phyloP scores from a whole-genome alignment of 2,888 invertebrate species.

The Limnephilus rhombicus region DNA sequence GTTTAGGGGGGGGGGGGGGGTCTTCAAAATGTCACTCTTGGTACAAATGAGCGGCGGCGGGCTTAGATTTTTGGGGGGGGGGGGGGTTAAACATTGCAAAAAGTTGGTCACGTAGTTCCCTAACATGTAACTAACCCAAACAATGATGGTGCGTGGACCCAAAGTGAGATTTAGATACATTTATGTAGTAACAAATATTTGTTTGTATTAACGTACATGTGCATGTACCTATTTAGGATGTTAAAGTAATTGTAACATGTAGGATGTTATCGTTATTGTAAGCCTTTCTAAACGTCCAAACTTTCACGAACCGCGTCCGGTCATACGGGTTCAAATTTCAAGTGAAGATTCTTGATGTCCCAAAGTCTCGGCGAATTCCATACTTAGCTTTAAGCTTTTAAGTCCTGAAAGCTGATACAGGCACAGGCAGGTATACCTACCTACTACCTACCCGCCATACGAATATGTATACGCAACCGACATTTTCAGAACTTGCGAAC shows the following conservation, averaged over 20 bases:
- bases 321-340: conserved; percentile 1
- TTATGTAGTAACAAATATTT: no score
- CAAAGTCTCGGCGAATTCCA: neutral
- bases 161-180: no score
- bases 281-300: neutral
- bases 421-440: neutral
- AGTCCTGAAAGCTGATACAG: neutral
- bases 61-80: no score
- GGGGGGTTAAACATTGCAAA: no score
- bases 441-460: neutral
- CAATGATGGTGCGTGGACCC: no score
- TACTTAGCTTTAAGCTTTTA: neutral
- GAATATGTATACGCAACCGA: neutral
- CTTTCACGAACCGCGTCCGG: neutral
- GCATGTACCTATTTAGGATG: no score
- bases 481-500: neutral
- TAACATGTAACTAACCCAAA: no score
- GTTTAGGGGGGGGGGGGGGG: no score
- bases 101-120: no score
- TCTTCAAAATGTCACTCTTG: no score
- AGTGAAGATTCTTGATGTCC: neutral
- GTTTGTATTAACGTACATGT: no score
- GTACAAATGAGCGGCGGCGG: no score
- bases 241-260: neutral
- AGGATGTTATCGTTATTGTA: neutral